These are phyloP conservation scores for Platyura marginata DNA, from an alignment of 1,140 invertebrate genomes.

Conservation along the genomic window DNA sequence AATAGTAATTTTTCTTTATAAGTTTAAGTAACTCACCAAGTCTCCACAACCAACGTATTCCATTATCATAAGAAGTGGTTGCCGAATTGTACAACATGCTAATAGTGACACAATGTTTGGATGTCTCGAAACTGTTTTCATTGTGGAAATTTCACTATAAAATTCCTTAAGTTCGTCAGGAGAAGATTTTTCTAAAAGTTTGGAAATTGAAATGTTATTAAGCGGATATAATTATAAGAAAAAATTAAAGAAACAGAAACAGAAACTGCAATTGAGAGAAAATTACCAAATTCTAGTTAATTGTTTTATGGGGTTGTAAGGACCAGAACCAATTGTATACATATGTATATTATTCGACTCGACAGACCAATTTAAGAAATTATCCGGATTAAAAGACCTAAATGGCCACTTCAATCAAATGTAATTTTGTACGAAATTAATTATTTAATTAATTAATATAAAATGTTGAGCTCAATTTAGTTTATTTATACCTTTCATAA, in stretches of 20 bases:
- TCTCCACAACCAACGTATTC: conserved; percentile 66
- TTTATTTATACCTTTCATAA: too few species aligned
- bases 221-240: background rate
- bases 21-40: conserved; percentile 34
- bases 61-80: conserved; percentile 52
- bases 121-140: conserved; percentile 60
- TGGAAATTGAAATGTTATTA: background rate
- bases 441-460: too few species aligned
- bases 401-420: too few species aligned
- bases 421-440: too few species aligned
- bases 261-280: background rate
- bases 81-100: conserved; percentile 52
- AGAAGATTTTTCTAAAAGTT: background rate
- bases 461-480: too few species aligned
- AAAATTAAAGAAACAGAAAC: background rate
- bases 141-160: conserved; percentile 55
- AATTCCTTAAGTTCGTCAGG: conserved; percentile 41
- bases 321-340: background rate
- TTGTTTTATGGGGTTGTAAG: background rate
- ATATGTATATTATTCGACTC: background rate
- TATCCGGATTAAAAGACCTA: too few species aligned
- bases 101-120: conserved; percentile 58
- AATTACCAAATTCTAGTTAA: background rate
- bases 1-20: background rate
- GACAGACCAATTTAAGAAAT: too few species aligned